phyloP scores from a whole-genome alignment of 64 coral and sea anemone species.

The Catalaphyllia jardinei region DNA sequence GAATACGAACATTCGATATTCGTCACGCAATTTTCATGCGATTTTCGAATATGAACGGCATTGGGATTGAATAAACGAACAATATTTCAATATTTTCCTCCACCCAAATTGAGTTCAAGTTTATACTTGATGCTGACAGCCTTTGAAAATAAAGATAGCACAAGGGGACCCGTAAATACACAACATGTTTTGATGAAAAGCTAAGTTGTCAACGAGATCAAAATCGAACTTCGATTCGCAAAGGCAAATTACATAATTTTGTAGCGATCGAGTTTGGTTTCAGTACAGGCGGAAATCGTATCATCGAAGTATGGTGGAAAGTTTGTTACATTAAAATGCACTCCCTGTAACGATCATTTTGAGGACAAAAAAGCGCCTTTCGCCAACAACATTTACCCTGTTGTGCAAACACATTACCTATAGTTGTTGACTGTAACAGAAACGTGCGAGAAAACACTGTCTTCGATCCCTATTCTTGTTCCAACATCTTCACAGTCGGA shows the following conservation, averaged over 20 bases:
- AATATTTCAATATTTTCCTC: too few species aligned
- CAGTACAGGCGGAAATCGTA: background rate
- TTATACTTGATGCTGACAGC: too few species aligned
- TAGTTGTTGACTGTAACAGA: background rate
- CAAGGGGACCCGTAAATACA: too few species aligned
- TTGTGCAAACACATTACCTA: constrained; percentile 22
- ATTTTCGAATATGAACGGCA: background rate
- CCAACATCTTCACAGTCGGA: background rate
- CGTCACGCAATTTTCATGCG: background rate
- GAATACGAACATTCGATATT: background rate
- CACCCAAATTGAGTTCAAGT: too few species aligned
- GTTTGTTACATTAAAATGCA: background rate
- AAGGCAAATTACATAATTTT: too few species aligned
- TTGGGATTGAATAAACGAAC: too few species aligned
- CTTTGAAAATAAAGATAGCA: too few species aligned
- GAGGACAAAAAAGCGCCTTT: background rate
- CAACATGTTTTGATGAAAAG: too few species aligned
- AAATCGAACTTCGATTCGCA: too few species aligned
- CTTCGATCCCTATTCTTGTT: background rate
- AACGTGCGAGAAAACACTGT: background rate
- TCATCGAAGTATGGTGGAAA: background rate
- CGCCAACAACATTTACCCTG: constrained; percentile 1
- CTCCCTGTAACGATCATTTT: background rate
- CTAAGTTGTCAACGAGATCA: too few species aligned
- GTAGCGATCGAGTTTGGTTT: too few species aligned